A percentile compares a stretch with the other conserved stretches of the same genome.
Conservation (phyloP, 2,888 invertebrate species). For the Drosophila niveifrons region DNA sequence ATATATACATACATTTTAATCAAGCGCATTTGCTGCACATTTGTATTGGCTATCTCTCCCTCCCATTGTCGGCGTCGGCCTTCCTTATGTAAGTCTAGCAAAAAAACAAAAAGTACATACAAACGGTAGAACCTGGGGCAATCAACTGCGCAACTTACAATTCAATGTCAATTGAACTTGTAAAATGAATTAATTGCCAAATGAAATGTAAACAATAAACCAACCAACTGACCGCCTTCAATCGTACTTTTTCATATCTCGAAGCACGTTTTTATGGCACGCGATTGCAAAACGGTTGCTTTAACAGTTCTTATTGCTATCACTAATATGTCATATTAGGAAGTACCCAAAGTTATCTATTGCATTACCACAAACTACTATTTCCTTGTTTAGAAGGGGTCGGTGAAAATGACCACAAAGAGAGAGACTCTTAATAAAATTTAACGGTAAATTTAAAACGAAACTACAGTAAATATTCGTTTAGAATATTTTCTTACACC, state of each 20-base stretch:
- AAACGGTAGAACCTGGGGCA: conserved; percentile 28
- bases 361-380: background rate
- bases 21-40: conserved; percentile 26
- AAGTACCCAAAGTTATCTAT: background rate
- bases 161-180: conserved; percentile 74
- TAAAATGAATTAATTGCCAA: conserved; percentile 61
- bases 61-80: background rate
- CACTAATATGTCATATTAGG: background rate
- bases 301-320: conserved; percentile 1
- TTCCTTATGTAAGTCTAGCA: conserved; percentile 31
- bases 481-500: too few species aligned
- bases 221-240: conserved; percentile 48
- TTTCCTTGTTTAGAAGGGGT: background rate
- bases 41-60: background rate
- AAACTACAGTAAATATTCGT: too few species aligned
- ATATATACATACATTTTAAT: conserved; percentile 34
- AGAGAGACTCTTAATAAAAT: too few species aligned
- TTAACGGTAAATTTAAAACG: too few species aligned
- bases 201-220: conserved; percentile 58
- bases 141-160: conserved; percentile 53
- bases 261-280: conserved; percentile 73
- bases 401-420: background rate
- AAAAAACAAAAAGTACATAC: background rate
- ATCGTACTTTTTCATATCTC: conserved; percentile 12
- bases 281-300: conserved; percentile 48